phyloP scores from a whole-genome alignment of 1,140 invertebrate species.

The Brachionus rubens region DNA sequence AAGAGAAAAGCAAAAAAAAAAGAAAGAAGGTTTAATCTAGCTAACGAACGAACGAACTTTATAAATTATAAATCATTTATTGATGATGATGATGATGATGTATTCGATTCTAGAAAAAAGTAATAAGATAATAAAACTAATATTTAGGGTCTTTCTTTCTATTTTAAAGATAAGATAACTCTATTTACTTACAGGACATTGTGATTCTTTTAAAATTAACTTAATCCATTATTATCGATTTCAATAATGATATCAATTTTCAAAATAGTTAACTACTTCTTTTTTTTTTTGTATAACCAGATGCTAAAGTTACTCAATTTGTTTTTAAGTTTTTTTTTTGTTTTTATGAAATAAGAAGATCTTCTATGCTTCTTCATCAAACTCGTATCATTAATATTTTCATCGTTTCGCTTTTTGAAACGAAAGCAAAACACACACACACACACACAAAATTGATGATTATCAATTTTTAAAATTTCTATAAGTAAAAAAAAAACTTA shows the following conservation, averaged over 20 bases:
- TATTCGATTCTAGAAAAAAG: constrained; percentile 33
- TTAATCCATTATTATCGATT: neutral
- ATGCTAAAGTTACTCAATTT: constrained; percentile 21
- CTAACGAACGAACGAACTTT: too few species aligned
- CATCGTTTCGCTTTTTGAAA: neutral
- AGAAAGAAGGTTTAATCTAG: too few species aligned
- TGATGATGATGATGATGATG: neutral
- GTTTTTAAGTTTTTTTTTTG: too few species aligned
- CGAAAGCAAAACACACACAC: neutral
- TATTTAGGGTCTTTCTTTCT: too few species aligned
- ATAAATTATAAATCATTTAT: constrained; percentile 38
- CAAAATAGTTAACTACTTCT: neutral
- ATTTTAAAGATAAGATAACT: constrained; percentile 28
- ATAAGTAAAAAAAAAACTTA: neutral
- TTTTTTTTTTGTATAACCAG: neutral
- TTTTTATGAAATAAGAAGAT: too few species aligned
- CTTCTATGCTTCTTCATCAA: too few species aligned
- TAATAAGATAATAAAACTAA: constrained; percentile 32
- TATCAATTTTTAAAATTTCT: constrained; percentile 16
- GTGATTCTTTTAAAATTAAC: constrained; percentile 1
- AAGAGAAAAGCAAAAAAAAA: too few species aligned
- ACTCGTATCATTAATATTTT: constrained; percentile 20
- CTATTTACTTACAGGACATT: constrained; percentile 38
- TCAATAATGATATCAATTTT: neutral
- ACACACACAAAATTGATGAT: constrained; percentile 6